These are phyloP conservation scores for Lasius fuliginosus DNA, from an alignment of 2,888 invertebrate species.

Conservation along the genomic window DNA sequence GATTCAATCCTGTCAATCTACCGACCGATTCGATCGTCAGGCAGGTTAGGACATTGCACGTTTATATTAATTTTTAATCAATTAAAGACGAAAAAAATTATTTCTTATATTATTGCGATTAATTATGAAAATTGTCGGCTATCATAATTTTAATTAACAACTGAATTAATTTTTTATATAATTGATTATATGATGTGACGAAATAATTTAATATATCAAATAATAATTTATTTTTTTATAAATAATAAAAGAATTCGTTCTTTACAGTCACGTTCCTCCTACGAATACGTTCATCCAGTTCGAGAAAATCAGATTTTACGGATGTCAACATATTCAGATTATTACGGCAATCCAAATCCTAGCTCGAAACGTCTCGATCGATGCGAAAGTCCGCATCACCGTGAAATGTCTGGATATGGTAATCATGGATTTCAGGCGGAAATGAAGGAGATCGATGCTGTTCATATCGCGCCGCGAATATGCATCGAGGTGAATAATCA, in stretches of 20 bases:
- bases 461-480: conserved; percentile 81
- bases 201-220: neutral
- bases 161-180: neutral
- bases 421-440: conserved; percentile 83
- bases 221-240: neutral
- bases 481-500: conserved; percentile 79
- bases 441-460: conserved; percentile 82
- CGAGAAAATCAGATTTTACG: conserved; percentile 66
- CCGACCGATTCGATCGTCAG: conserved; percentile 78
- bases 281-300: conserved; percentile 80
- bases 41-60: conserved; percentile 75
- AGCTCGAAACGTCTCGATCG: conserved; percentile 69
- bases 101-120: neutral
- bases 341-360: conserved; percentile 80
- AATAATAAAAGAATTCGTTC: neutral
- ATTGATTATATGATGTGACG: neutral
- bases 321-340: conserved; percentile 80
- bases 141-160: neutral
- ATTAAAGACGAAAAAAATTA: neutral
- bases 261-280: conserved; percentile 78
- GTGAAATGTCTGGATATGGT: conserved; percentile 78
- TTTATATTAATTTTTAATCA: conserved; percentile 18
- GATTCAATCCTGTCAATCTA: conserved; percentile 77
- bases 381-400: conserved; percentile 67
- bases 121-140: neutral